Evolutionary conservation across 2,888 invertebrate species (phyloP).

Genomic region (Phortica okadai): DNA sequence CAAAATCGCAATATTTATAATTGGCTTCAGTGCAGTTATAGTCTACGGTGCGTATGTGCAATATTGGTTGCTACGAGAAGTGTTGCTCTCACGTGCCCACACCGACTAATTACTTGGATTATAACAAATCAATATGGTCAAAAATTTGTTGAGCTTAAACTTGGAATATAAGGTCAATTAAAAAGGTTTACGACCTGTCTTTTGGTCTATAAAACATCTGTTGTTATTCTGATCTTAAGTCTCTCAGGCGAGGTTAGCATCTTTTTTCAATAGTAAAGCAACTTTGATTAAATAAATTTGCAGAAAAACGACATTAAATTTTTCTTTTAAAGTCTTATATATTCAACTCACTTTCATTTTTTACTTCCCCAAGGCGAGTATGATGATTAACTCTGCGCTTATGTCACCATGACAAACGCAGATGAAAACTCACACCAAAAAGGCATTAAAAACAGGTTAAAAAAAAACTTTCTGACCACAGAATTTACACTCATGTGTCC

Average conservation of each 20-base stretch:
- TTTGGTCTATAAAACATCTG: too few species aligned
- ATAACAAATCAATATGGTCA: neutral
- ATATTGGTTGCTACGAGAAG: slow-evolving; percentile 20
- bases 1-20: slow-evolving; percentile 26
- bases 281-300: too few species aligned
- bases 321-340: neutral
- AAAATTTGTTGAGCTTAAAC: too few species aligned
- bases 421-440: neutral
- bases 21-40: slow-evolving; percentile 5
- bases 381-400: neutral
- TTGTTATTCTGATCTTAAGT: too few species aligned
- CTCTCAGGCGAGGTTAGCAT: too few species aligned
- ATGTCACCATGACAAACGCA: neutral
- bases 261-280: too few species aligned
- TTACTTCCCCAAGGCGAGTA: neutral
- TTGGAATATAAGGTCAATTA: too few species aligned
- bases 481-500: neutral
- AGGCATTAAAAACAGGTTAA: neutral
- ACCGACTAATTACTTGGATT: neutral
- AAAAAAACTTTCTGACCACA: neutral
- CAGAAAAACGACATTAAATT: too few species aligned
- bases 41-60: slow-evolving; percentile 59
- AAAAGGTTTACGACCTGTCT: too few species aligned
- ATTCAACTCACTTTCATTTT: neutral
- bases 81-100: neutral